phyloP scores from a whole-genome alignment of 2,888 invertebrate genomes.

The Catocala fraxini region DNA sequence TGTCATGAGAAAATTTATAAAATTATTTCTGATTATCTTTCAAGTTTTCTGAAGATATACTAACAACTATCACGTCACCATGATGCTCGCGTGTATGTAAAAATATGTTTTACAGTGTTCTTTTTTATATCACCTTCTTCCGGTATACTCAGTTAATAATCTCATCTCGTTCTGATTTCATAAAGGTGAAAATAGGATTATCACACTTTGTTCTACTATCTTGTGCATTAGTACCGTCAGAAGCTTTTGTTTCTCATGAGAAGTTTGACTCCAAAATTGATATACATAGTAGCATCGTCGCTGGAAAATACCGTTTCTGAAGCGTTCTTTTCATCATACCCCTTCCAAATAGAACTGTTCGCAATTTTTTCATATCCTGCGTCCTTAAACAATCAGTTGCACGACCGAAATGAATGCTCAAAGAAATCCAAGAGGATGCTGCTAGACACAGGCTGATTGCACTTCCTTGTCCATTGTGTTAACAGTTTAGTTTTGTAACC shows the following conservation, averaged over 20 bases:
- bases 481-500: neutral
- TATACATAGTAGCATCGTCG: constrained; percentile 3
- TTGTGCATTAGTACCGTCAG: constrained; percentile 4
- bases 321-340: constrained; percentile 14
- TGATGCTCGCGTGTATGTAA: constrained; percentile 6
- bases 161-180: neutral
- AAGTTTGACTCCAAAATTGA: constrained; percentile 2
- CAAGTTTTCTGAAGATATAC: constrained; percentile 15
- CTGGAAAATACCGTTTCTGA: constrained; percentile 1
- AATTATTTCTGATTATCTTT: constrained; percentile 10
- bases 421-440: constrained; percentile 20
- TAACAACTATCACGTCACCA: constrained; percentile 5
- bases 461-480: constrained; percentile 10
- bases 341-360: constrained; percentile 8
- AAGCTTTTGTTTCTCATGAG: constrained; percentile 15
- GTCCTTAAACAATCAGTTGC: constrained; percentile 18
- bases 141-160: constrained; percentile 11
- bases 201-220: neutral
- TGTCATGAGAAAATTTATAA: constrained; percentile 8
- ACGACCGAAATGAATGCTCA: constrained; percentile 21
- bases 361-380: constrained; percentile 34
- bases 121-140: constrained; percentile 15
- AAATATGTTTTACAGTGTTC: constrained; percentile 1
- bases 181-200: neutral
- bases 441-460: constrained; percentile 7